A percentile compares a stretch with the other conserved stretches of the same genome.
These are phyloP conservation scores for Chrysina gloriosa DNA, from an alignment of 2,888 invertebrate genomes.

Conservation along the genomic window DNA sequence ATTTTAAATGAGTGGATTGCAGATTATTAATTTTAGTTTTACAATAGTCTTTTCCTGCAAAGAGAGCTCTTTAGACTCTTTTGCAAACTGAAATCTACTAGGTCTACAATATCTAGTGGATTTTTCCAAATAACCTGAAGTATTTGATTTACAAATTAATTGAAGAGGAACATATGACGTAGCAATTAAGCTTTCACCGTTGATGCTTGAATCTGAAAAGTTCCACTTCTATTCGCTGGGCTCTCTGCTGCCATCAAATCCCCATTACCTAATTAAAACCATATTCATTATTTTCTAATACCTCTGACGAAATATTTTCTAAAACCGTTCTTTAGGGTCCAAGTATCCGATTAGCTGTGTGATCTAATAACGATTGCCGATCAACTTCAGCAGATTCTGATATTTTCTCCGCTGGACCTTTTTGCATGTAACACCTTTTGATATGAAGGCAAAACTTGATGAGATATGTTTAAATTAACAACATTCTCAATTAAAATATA, in stretches of 20 bases:
- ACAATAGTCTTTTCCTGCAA: too few relatives aligned
- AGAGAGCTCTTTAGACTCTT: too few relatives aligned
- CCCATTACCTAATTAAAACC: background rate
- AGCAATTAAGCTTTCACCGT: background rate
- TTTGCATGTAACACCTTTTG: too few relatives aligned
- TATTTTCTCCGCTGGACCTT: background rate
- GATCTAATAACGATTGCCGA: background rate
- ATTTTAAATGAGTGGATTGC: too few relatives aligned
- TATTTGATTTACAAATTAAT: background rate
- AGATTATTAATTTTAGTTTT: too few relatives aligned
- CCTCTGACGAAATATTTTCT: background rate
- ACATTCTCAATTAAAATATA: too few relatives aligned
- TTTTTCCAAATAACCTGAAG: background rate
- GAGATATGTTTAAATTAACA: too few relatives aligned
- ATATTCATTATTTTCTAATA: slow-evolving; percentile 9
- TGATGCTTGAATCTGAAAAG: background rate
- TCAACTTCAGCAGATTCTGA: background rate
- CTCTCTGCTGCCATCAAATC: background rate
- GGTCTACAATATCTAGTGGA: too few relatives aligned
- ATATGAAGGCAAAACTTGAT: too few relatives aligned
- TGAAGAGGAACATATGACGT: background rate
- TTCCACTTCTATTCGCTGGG: background rate
- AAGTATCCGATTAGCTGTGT: slow-evolving; percentile 1
- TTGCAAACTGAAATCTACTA: too few relatives aligned
- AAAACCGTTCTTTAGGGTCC: background rate